Percentiles rank a stretch among this genome's conserved stretches.
Evolutionary conservation across 2,113 vertebrate species (phyloP).

Genomic region (Monarcha castaneiventris): DNA sequence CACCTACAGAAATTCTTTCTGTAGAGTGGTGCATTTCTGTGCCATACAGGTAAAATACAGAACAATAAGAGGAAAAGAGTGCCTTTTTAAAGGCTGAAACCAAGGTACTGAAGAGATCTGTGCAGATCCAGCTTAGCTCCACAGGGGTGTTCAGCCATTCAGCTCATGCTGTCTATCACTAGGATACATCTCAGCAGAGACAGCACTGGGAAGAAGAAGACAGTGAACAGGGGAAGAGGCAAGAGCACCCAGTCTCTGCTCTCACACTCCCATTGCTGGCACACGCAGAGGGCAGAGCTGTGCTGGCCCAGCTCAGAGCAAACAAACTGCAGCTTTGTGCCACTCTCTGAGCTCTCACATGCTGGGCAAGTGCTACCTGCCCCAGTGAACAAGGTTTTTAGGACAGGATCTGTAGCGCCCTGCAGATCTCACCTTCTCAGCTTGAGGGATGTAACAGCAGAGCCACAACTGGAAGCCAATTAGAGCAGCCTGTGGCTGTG

Average conservation of each 20-base stretch:
- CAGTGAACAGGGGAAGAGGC: background rate
- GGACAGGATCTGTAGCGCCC: background rate
- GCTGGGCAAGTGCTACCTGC: background rate
- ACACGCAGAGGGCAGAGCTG: background rate
- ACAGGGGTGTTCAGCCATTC: background rate
- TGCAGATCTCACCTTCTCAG: background rate
- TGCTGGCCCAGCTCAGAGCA: background rate
- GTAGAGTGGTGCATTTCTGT: background rate
- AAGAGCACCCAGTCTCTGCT: background rate
- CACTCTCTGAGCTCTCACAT: accelerated
- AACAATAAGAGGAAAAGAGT: background rate
- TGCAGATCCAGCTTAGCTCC: background rate
- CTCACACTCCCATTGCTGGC: background rate
- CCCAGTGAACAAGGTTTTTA: background rate
- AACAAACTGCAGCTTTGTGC: background rate
- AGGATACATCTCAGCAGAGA: background rate
- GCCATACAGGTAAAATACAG: background rate
- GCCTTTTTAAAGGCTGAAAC: background rate
- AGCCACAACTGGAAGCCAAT: background rate
- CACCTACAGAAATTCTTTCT: background rate
- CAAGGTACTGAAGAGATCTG: background rate
- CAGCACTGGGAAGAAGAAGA: background rate
- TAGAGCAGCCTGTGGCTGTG: background rate
- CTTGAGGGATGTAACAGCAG: background rate
- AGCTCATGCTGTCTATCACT: background rate